Evolutionary conservation across 2,797 vertebrate genomes (phyloP), one percentile per base, ranked within the genome.

Genomic region (Anabas testudineus): DNA sequence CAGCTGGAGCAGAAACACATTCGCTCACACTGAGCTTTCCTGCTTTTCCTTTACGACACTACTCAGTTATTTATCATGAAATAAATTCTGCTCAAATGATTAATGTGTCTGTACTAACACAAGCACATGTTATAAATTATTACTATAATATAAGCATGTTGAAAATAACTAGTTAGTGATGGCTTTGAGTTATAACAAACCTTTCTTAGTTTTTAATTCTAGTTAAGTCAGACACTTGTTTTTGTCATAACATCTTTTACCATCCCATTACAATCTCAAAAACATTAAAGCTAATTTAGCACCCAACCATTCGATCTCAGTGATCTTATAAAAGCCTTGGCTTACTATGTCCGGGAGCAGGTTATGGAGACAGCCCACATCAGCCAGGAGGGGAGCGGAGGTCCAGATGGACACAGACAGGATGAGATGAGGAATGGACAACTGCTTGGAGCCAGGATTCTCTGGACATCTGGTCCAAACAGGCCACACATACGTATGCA

Each of bases 401-500:
- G 18, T 39, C 34, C 79, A 80, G 73, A 56, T 45, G 70, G 76
- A 63, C 47, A 14, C 41, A 10, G 24, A 30, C 4, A 2, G 45
- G 24, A 53, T 10, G 59, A 67, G n/a, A 12, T 30, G 57, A 63
- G 12, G 28, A n/a, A 56, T 5, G 62, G 10, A 43, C 10, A 62
- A 4, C 19, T 39, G 42, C 22, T 51, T 10, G 3, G 42, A 69
- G 39, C 5, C 48, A 52, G 78, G 71, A 30, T 12, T 59, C 14
- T 55, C 49, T 6, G 57, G 51, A 77, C 60, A 80, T 74, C 69
- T 74, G 78, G 47, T 30, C 34, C 36, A 41, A 24, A 71, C 43
- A 54, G 37, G 43, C 73, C 43, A 56, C 72, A 59, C 51, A 19
- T 1, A 43, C 62, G 68, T n/a, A 56, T 14, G 15, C 7, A 72